Evolutionary conservation across 2,888 invertebrate species (phyloP), one percentile per base, ranked within the genome.

Genomic region (Tinea pellionella): DNA sequence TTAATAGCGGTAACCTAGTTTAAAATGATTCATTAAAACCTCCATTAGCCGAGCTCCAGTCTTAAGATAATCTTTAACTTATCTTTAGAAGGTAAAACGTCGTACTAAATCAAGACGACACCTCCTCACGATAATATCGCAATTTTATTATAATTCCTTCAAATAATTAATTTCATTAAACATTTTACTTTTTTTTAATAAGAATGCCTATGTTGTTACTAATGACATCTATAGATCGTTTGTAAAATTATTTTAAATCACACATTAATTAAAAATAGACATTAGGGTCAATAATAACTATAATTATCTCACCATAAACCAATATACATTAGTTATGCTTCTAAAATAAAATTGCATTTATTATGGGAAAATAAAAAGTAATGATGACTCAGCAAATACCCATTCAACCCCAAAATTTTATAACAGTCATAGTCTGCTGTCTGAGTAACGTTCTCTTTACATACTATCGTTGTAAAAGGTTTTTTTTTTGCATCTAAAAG

Each of bases 61-160:
- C 65, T 72, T 66, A 71, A 70, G 77, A 77, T 83, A 78, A 82
- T 78, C 81, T 80, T 79, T 77, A 82, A 72, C 75, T 73, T 72
- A 75, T 73, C 76, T 72, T 24, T 67, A 68, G 67, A 62, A 61
- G 71, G 68, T 68, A 65, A 72, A 70, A 24, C 68, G 70, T 68
- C 69, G 66, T 66, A 65, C 70, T 78, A 75, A 77, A 79, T 79
- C 79, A 77, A 65, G 61, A 59, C 63, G 64, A 62, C 68, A 53
- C 53, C 51, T 47, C 53, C 51, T 47, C 47, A 47, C 47, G 69
- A 72, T 73, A 68, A 69, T 69, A 72, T 73, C 73, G 62, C 68
- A 66, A 64, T 65, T 69, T 68, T 68, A 67, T 47, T 47, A 47
- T 47, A 47, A 47, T 47, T 9, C 9, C 37, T 37, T 37, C 9